phyloP scores from a whole-genome alignment of 2,113 vertebrate species.

The Channa argus region DNA sequence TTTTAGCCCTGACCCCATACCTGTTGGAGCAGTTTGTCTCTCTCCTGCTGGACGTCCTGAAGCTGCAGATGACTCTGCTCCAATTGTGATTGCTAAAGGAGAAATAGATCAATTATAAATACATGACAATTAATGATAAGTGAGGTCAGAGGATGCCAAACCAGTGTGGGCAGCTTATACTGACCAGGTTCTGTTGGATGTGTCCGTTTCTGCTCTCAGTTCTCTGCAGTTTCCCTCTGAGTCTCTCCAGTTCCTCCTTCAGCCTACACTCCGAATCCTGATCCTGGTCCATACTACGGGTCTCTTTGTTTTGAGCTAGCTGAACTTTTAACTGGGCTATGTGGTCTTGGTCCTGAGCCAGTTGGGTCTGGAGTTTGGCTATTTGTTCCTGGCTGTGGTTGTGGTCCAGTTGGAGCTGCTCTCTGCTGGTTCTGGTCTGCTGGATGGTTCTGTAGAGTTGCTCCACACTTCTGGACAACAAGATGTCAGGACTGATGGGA shows the following conservation, averaged over 20 bases:
- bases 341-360: conserved; percentile 1
- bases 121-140: no score
- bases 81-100: conserved; percentile 79
- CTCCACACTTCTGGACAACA: conserved; percentile 75
- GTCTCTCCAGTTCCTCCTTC: conserved; percentile 21
- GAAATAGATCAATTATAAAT: not conserved
- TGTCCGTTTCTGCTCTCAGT: conserved; percentile 5
- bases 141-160: no score
- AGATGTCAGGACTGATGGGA: not conserved
- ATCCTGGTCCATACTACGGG: not conserved
- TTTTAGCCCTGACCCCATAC: conserved; percentile 68
- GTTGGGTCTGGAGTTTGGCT: conserved; percentile 6
- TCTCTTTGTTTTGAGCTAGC: not conserved
- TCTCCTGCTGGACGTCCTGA: conserved; percentile 87
- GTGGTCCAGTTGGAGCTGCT: conserved; percentile 62
- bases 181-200: conserved; percentile 39
- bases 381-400: conserved; percentile 12
- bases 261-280: not conserved
- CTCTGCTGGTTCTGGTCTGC: conserved; percentile 79
- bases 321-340: conserved; percentile 5
- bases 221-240: not conserved
- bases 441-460: conserved; percentile 83
- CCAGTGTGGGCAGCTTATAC: not conserved
- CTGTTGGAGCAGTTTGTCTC: conserved; percentile 84
- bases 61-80: conserved; percentile 85